A percentile compares a stretch with the other conserved stretches of the same genome.
Conservation (phyloP, 2,113 vertebrate genomes). For the Bos taurus region DNA sequence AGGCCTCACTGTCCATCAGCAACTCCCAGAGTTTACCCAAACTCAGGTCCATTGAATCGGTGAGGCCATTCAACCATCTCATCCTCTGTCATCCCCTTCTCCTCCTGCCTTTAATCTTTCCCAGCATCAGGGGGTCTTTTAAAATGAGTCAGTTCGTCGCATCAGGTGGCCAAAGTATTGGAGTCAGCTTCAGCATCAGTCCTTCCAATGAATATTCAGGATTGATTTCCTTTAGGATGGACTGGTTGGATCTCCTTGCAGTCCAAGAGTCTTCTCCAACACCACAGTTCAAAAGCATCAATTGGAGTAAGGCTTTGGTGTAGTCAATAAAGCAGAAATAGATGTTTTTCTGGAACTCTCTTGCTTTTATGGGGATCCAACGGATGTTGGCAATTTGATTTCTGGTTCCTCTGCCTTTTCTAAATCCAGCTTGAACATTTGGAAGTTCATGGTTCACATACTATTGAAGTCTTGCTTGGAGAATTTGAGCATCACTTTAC, state of each 20-base stretch:
- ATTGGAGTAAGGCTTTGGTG: background rate
- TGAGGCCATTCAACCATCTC: background rate
- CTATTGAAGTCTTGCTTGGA: background rate
- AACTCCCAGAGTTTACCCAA: rapidly evolving
- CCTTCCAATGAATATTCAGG: background rate
- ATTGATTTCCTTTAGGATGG: background rate
- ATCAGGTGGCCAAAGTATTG: background rate
- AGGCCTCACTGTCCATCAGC: background rate
- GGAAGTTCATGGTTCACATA: background rate
- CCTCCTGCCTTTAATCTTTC: background rate
- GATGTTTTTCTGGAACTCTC: background rate
- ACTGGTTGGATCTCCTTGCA: background rate
- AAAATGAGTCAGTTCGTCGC: background rate
- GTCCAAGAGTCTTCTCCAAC: background rate
- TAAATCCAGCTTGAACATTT: background rate
- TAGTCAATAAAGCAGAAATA: background rate
- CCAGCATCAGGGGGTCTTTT: background rate
- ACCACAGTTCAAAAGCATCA: background rate
- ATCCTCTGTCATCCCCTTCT: background rate
- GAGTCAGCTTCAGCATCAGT: background rate
- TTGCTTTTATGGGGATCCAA: background rate
- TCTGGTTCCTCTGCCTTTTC: background rate
- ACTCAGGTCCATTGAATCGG: background rate
- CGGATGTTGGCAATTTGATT: background rate
- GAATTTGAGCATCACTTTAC: background rate